phyloP scores from a whole-genome alignment of 1,140 invertebrate species.

The Pygmarrhopalites habei region DNA sequence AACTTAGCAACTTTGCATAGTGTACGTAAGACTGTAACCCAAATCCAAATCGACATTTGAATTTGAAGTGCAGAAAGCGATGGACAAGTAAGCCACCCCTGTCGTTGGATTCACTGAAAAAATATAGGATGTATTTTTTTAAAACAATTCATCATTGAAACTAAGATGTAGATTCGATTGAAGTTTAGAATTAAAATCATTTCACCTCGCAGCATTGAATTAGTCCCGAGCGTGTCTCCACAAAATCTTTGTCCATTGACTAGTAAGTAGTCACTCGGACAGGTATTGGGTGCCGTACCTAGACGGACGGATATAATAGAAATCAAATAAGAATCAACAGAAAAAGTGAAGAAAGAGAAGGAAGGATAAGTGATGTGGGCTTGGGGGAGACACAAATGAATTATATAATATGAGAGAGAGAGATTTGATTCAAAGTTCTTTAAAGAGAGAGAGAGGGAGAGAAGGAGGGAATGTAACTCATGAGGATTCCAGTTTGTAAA shows the following conservation, averaged over 20 bases:
- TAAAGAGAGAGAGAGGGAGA: too few species aligned
- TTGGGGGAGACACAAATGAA: too few species aligned
- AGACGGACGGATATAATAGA: constrained; percentile 3
- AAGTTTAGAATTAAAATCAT: not conserved
- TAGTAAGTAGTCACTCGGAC: constrained; percentile 24
- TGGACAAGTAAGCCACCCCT: not conserved
- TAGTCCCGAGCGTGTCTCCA: constrained; percentile 29
- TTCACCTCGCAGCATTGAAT: constrained; percentile 32
- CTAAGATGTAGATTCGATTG: too few species aligned
- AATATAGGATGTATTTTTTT: too few species aligned
- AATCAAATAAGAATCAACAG: not conserved
- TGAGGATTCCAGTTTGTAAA: too few species aligned
- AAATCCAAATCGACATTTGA: constrained; percentile 33
- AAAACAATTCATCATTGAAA: too few species aligned
- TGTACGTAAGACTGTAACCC: constrained; percentile 31
- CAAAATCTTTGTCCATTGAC: constrained; percentile 28
- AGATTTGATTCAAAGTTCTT: too few species aligned
- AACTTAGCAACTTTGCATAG: constrained; percentile 19
- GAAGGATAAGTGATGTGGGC: too few species aligned
- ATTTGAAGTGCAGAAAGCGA: constrained; percentile 19
- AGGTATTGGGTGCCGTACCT: constrained; percentile 32
- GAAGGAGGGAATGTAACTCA: too few species aligned
- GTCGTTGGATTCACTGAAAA: constrained; percentile 27
- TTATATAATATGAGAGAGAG: too few species aligned
- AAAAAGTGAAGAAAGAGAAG: not conserved